Conservation (phyloP, 2,888 invertebrate genomes). For the Trimorus sp. region DNA sequence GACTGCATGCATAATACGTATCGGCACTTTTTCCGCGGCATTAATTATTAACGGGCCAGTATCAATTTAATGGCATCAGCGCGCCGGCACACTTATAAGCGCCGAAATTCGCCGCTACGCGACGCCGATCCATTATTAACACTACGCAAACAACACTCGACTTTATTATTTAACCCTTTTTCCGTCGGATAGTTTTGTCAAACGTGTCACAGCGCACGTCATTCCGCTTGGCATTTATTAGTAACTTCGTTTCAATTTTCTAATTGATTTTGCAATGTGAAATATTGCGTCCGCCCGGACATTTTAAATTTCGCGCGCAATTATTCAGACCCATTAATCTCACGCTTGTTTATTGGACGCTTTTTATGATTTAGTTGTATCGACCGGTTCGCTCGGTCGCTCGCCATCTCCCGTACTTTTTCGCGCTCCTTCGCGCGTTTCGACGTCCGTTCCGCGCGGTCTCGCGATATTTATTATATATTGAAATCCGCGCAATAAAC, state of each 20-base stretch:
- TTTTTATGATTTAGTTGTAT: conserved; percentile 22
- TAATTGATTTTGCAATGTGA: conserved; percentile 54
- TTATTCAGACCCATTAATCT: conserved; percentile 48
- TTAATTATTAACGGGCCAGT: conserved; percentile 47
- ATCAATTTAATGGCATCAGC: conserved; percentile 44
- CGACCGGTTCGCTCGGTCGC: background rate
- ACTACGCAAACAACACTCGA: conserved; percentile 36
- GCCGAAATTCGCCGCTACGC: conserved; percentile 15
- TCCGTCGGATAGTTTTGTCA: conserved; percentile 39
- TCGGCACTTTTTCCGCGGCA: conserved; percentile 47
- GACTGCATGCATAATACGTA: conserved; percentile 41
- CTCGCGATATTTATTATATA: background rate
- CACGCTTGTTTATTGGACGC: conserved; percentile 18
- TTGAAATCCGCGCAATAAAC: conserved; percentile 30
- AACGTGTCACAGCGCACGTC: conserved; percentile 27
- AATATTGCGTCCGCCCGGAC: conserved; percentile 31
- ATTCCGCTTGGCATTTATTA: conserved; percentile 44
- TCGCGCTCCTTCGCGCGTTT: background rate
- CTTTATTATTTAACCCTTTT: conserved; percentile 59
- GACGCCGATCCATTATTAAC: conserved; percentile 44
- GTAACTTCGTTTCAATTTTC: conserved; percentile 47
- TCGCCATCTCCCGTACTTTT: conserved; percentile 1
- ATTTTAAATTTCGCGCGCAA: conserved; percentile 10
- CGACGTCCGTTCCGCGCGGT: too few relatives aligned
- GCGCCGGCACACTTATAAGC: too few relatives aligned